A percentile compares a stretch with the other conserved stretches of the same genome.
Conservation (phyloP, 1,140 invertebrate species). For the Belonocnema kinseyi region DNA sequence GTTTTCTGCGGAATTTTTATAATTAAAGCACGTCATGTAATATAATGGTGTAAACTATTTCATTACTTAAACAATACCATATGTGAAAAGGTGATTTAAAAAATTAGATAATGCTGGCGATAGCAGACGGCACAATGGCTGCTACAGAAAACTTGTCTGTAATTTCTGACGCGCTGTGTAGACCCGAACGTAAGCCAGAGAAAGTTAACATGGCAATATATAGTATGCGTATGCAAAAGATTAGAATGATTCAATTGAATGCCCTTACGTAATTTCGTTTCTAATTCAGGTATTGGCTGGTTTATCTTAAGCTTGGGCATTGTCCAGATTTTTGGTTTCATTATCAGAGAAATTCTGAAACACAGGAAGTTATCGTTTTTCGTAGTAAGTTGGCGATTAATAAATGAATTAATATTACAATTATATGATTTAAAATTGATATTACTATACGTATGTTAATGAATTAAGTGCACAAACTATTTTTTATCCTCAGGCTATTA, state of each 20-base stretch:
- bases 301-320: constrained; percentile 67
- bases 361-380: constrained; percentile 46
- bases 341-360: constrained; percentile 54
- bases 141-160: too few relatives aligned
- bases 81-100: too few relatives aligned
- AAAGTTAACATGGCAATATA: too few relatives aligned
- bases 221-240: too few relatives aligned
- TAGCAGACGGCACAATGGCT: too few relatives aligned
- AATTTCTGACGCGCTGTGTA: too few relatives aligned
- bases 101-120: too few relatives aligned
- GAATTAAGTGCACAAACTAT: neutral
- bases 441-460: constrained; percentile 22
- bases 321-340: constrained; percentile 72
- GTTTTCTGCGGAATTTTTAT: too few relatives aligned
- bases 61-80: too few relatives aligned
- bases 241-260: constrained; percentile 48
- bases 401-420: neutral
- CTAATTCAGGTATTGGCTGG: constrained; percentile 73
- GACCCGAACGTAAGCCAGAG: too few relatives aligned
- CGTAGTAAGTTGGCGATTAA: constrained; percentile 40
- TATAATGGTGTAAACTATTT: too few relatives aligned
- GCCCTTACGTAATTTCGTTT: constrained; percentile 29
- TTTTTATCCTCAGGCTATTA: constrained; percentile 54
- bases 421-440: constrained; percentile 26
- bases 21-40: too few relatives aligned